Evolutionary conservation across 1,140 invertebrate genomes (phyloP).

Genomic region (Drosophila baimaii): DNA sequence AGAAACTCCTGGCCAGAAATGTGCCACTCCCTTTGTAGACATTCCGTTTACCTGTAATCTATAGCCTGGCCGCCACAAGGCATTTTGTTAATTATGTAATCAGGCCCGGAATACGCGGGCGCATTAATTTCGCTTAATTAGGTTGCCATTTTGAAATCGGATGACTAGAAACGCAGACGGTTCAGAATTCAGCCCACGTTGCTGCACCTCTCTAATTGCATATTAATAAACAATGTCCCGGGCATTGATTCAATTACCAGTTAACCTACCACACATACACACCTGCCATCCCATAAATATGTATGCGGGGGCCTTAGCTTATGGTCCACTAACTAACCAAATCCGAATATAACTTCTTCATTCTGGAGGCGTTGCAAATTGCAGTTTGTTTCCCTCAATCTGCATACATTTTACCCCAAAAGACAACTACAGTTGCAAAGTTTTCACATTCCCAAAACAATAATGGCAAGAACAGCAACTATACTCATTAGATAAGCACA

Average conservation of each 20-base stretch:
- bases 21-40: not conserved
- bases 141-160: slow-evolving; percentile 34
- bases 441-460: slow-evolving; percentile 29
- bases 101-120: slow-evolving; percentile 23
- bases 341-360: slow-evolving; percentile 14
- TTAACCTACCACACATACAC: not conserved
- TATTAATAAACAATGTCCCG: slow-evolving; percentile 50
- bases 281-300: slow-evolving; percentile 27
- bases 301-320: slow-evolving; percentile 1
- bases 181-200: slow-evolving; percentile 21
- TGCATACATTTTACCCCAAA: slow-evolving; percentile 28
- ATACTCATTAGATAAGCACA: slow-evolving; percentile 35
- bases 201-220: slow-evolving; percentile 27
- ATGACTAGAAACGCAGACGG: slow-evolving; percentile 14
- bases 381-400: slow-evolving; percentile 28
- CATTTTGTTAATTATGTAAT: slow-evolving; percentile 52
- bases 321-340: slow-evolving; percentile 33
- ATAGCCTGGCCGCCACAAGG: slow-evolving; percentile 11
- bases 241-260: slow-evolving; percentile 54
- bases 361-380: slow-evolving; percentile 8
- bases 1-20: slow-evolving; percentile 5
- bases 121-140: slow-evolving; percentile 53
- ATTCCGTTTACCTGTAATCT: slow-evolving; percentile 25
- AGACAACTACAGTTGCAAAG: slow-evolving; percentile 6
- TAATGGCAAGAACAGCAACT: slow-evolving; percentile 15